Evolutionary conservation across 37 sponge, comb jelly and placozoan genomes (phyloP).

Genomic region (Petrosia ficiformis): DNA sequence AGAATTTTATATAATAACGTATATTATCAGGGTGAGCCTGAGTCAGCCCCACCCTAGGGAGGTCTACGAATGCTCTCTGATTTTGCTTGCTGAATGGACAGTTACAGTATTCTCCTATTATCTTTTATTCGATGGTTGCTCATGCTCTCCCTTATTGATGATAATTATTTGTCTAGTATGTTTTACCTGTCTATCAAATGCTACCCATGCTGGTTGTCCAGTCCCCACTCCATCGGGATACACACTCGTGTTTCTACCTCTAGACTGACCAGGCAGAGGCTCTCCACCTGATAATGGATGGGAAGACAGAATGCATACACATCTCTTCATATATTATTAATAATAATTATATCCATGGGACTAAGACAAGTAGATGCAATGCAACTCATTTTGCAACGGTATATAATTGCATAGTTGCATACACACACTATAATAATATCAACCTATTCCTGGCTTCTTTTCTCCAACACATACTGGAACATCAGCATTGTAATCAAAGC

Average conservation of each 20-base stretch:
- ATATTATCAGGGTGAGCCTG: no score
- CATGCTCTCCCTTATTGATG: neutral
- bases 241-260: constrained; percentile 48
- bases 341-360: neutral
- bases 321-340: no score
- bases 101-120: no score
- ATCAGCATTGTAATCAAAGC: constrained; percentile 82
- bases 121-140: no score
- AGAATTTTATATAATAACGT: no score
- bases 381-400: neutral
- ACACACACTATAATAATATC: neutral
- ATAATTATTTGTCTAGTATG: neutral
- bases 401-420: neutral
- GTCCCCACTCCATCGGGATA: constrained; percentile 84
- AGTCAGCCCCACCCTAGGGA: no score
- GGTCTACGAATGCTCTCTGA: no score
- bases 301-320: no score
- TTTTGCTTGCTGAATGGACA: no score
- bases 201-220: constrained; percentile 94
- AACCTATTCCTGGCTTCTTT: constrained; percentile 86
- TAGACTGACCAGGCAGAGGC: constrained; percentile 63
- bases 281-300: constrained; percentile 55
- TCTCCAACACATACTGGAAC: constrained; percentile 79
- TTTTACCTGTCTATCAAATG: constrained; percentile 95
- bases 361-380: neutral